These are phyloP conservation scores for Epinotia demarniana DNA, from an alignment of 2,888 invertebrate genomes.

Conservation along the genomic window DNA sequence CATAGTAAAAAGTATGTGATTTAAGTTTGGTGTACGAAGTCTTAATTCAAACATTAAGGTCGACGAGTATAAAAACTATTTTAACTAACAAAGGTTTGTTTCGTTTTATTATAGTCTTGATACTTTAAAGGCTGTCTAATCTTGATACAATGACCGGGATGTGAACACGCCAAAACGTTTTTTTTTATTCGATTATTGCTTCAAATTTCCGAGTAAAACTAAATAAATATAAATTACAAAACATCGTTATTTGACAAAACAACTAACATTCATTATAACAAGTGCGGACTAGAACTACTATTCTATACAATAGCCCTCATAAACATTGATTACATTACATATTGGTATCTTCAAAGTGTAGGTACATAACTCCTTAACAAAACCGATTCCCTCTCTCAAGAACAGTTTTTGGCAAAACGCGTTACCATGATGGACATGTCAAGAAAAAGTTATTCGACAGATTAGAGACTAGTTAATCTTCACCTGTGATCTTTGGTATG, in stretches of 20 bases:
- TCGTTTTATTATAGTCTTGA: not conserved
- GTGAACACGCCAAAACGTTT: conserved; percentile 11
- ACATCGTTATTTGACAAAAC: conserved; percentile 29
- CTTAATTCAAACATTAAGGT: no score
- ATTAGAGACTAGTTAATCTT: not conserved
- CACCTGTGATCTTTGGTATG: not conserved
- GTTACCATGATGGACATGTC: not conserved
- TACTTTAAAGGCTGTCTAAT: not conserved
- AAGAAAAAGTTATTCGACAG: not conserved
- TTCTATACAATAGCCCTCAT: conserved; percentile 37
- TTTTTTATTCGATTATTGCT: conserved; percentile 36
- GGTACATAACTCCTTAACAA: conserved; percentile 1
- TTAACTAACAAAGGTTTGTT: not conserved
- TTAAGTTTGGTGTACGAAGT: no score
- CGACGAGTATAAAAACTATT: no score
- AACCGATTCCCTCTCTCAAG: not conserved
- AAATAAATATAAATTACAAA: conserved; percentile 36
- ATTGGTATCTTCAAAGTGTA: conserved; percentile 15
- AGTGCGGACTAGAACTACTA: conserved; percentile 44
- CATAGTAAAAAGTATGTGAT: no score
- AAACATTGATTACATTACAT: conserved; percentile 41
- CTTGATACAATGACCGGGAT: not conserved
- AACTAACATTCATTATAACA: conserved; percentile 41
- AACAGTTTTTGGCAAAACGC: not conserved
- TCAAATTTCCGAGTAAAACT: conserved; percentile 14